Evolutionary conservation across 2,797 vertebrate species (phyloP).

Genomic region (Knipowitschia caucasica): DNA sequence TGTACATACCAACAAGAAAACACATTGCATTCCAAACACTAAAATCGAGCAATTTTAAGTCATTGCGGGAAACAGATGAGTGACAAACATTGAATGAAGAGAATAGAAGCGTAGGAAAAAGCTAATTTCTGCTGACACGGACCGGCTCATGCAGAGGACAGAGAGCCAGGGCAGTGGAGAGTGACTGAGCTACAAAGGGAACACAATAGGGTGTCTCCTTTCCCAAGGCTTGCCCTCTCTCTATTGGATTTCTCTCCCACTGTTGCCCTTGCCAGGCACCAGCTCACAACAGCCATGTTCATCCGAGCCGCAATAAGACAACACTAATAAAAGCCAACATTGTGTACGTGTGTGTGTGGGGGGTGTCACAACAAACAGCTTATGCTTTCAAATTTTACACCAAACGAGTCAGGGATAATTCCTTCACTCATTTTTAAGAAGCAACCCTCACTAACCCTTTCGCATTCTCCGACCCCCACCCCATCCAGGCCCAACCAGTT

Average conservation of each 20-base stretch:
- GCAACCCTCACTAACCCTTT: constrained; percentile 51
- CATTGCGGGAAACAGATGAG: constrained; percentile 50
- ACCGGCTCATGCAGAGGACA: constrained; percentile 54
- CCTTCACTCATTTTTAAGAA: constrained; percentile 62
- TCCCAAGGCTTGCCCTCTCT: constrained; percentile 53
- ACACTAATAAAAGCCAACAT: constrained; percentile 66
- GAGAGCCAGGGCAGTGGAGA: constrained; percentile 69
- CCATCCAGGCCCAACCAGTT: constrained; percentile 73
- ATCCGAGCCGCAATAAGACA: constrained; percentile 67
- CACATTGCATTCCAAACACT: constrained; percentile 49
- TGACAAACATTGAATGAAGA: constrained; percentile 33
- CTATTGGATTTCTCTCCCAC: constrained; percentile 51
- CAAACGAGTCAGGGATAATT: constrained; percentile 69
- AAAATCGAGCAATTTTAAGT: constrained; percentile 39
- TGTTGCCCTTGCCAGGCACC: constrained; percentile 51
- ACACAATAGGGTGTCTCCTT: constrained; percentile 63
- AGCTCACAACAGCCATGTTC: constrained; percentile 55
- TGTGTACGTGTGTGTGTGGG: too few relatives aligned
- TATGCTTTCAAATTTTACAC: constrained; percentile 67
- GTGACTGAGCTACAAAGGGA: constrained; percentile 70
- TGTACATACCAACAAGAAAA: constrained; percentile 37
- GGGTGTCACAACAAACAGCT: constrained; percentile 60
- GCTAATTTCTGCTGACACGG: constrained; percentile 69
- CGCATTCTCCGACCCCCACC: constrained; percentile 40
- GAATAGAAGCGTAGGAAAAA: constrained; percentile 55